Evolutionary conservation across 2,888 invertebrate species (phyloP).

Genomic region (Coenonympha glycerion): DNA sequence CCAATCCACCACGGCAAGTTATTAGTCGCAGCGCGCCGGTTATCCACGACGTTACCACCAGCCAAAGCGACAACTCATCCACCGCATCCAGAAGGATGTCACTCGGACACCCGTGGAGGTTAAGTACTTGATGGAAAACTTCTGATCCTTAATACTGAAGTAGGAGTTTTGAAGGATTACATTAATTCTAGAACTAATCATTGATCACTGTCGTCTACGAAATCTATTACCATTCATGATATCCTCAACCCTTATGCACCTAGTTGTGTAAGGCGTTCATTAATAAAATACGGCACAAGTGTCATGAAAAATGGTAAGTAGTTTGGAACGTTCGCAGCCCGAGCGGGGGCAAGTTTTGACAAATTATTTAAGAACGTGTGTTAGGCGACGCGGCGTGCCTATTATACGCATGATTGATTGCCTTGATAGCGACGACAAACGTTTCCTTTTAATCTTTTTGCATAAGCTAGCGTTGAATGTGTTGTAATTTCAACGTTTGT

Average conservation of each 20-base stretch:
- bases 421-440: slow-evolving; percentile 57
- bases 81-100: too few species aligned
- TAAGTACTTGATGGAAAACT: too few species aligned
- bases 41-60: too few species aligned
- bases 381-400: slow-evolving; percentile 62
- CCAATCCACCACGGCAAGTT: too few species aligned
- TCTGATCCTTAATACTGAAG: too few species aligned
- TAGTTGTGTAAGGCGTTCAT: slow-evolving; percentile 22
- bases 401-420: slow-evolving; percentile 70
- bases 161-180: slow-evolving; percentile 18
- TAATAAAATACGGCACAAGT: slow-evolving; percentile 41
- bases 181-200: slow-evolving; percentile 25
- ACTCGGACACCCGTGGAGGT: too few species aligned
- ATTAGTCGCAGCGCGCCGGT: too few species aligned
- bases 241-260: slow-evolving; percentile 7
- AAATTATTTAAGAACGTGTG: slow-evolving; percentile 75
- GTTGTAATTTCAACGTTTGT: not conserved
- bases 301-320: slow-evolving; percentile 51
- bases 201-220: slow-evolving; percentile 23
- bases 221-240: slow-evolving; percentile 13
- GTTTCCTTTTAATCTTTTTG: slow-evolving; percentile 30
- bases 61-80: too few species aligned
- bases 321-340: slow-evolving; percentile 45
- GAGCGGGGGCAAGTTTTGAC: slow-evolving; percentile 63
- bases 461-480: not conserved